These are phyloP conservation scores for Muscicapa adusta DNA, from an alignment of 2,113 vertebrate species.

Conservation along the genomic window DNA sequence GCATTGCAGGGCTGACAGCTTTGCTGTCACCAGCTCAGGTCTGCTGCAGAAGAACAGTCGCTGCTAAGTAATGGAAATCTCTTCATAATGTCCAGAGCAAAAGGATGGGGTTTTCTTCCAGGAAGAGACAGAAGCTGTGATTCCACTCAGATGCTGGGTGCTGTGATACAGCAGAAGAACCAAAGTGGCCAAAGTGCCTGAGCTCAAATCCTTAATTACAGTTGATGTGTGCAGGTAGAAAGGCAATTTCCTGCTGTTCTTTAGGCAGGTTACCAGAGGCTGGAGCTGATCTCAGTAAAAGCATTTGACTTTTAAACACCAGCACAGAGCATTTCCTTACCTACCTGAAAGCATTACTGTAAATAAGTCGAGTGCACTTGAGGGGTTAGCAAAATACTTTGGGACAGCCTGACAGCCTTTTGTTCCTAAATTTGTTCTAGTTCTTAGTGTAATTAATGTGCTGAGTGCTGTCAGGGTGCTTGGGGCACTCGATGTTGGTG, in stretches of 20 bases:
- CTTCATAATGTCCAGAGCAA: background rate
- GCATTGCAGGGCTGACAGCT: rapidly evolving
- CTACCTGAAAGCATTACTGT: background rate
- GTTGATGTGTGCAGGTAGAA: background rate
- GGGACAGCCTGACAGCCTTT: background rate
- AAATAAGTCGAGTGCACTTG: background rate
- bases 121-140: background rate
- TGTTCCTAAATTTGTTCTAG: background rate
- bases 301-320: background rate
- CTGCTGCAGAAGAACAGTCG: background rate
- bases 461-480: background rate
- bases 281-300: background rate
- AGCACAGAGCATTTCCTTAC: background rate
- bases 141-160: background rate
- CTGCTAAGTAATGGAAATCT: background rate
- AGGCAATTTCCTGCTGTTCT: background rate
- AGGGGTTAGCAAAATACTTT: background rate
- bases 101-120: background rate
- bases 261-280: background rate
- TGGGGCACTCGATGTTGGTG: background rate
- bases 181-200: background rate
- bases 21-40: background rate
- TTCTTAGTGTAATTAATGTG: background rate
- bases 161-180: background rate
- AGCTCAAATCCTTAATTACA: background rate